These are phyloP conservation scores for Helarctos malayanus DNA, from an alignment of 2,797 vertebrate species.

Conservation along the genomic window DNA sequence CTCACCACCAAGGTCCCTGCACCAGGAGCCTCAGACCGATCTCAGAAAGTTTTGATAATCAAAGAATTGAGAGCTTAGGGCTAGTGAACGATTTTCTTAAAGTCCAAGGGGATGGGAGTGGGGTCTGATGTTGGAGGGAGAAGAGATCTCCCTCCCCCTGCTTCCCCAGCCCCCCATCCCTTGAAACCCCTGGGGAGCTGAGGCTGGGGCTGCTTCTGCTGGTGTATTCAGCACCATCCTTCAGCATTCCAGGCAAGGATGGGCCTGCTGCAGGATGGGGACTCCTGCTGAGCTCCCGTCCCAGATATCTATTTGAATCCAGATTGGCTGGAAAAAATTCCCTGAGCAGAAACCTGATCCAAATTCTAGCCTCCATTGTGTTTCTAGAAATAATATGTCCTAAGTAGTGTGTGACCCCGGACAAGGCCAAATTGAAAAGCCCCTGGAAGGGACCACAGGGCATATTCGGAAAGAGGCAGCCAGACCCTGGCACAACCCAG, in stretches of 20 bases:
- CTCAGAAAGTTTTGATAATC: slow-evolving; percentile 18
- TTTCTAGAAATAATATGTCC: neutral
- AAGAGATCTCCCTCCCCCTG: neutral
- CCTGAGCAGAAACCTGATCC: neutral
- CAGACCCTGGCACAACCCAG: neutral
- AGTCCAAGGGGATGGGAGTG: neutral
- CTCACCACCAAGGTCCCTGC: neutral
- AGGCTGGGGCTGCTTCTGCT: neutral
- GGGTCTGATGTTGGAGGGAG: neutral
- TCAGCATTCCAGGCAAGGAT: neutral
- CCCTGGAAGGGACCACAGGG: neutral
- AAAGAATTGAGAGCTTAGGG: neutral
- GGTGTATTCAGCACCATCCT: neutral
- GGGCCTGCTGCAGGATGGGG: fast-evolving
- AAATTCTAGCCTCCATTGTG: neutral
- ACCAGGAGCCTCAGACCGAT: neutral
- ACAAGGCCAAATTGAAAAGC: neutral
- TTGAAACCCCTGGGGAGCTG: neutral
- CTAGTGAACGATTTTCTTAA: neutral
- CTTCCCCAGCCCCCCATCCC: neutral
- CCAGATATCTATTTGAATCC: neutral
- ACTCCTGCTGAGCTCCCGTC: neutral
- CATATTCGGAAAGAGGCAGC: neutral
- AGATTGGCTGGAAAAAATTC: neutral
- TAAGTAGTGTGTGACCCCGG: neutral